These are phyloP conservation scores for Podotricha telesiphe DNA, from an alignment of 2,888 invertebrate species.

Conservation along the genomic window DNA sequence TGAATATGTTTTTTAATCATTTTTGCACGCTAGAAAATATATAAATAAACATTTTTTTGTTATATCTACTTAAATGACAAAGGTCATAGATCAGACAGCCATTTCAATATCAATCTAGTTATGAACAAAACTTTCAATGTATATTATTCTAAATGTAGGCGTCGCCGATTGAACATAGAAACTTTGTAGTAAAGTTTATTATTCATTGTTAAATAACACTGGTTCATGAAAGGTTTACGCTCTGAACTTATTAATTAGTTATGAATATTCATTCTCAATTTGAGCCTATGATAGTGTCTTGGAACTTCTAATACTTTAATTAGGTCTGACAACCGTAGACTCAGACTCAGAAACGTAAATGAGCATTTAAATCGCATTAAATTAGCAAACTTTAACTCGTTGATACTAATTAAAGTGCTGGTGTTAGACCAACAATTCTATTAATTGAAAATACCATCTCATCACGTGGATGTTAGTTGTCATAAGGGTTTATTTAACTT, in stretches of 20 bases:
- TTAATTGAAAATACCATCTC: no score
- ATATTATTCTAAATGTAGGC: conserved; percentile 8
- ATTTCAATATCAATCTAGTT: neutral
- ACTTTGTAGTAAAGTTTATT: neutral
- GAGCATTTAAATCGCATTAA: no score
- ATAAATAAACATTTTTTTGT: neutral
- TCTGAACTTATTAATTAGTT: conserved; percentile 5
- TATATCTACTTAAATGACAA: neutral
- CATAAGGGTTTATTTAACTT: no score
- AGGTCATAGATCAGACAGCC: conserved; percentile 4
- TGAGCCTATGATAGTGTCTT: neutral
- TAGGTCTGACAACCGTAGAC: neutral
- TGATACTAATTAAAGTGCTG: no score
- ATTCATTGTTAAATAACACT: neutral
- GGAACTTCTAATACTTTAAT: neutral
- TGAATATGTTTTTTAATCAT: neutral
- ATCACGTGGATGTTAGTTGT: no score
- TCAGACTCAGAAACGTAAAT: no score
- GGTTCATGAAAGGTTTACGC: neutral
- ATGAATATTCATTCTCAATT: conserved; percentile 2
- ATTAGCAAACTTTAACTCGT: no score
- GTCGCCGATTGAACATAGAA: neutral
- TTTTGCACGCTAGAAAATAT: neutral
- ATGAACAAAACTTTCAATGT: neutral
- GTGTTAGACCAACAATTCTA: no score